Evolutionary conservation across 2,113 vertebrate genomes (phyloP), one percentile per base, ranked within the genome.

Genomic region (Chaenocephalus aceratus): DNA sequence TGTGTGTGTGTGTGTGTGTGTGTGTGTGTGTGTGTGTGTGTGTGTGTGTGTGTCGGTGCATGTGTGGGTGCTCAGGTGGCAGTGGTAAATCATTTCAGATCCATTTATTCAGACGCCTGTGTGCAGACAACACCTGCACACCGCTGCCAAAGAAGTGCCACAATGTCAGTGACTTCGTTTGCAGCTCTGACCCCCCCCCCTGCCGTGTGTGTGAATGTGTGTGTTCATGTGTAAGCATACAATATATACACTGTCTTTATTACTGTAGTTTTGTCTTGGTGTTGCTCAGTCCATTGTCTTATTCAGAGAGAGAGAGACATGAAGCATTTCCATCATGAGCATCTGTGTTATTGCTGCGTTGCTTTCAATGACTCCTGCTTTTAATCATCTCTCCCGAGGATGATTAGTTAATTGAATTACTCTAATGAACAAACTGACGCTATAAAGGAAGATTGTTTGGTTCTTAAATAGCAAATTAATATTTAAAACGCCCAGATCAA

Each of bases 111-210:
- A 89, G 86, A 87, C 83, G 79, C 79, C 84, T 79, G 88, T 79
- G 85, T 77, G 83, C 80, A 88, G 91, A 85, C 84, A 72, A 90
- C 91, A 91, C 82, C 83, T 81, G 89, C 79, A 87, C 80, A 79
- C 26, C 45, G 82, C 87, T 92, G 93, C 91, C 92, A 94, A 91
- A 86, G 88, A 93, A 86, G 88, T 93, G 92, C 88, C 91, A 94
- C 80, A 21, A 76, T 92, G 90, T 92, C 92, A 90, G 89, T 68
- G 70, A 91, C 92, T 92, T 86, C 49, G 86, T 91, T 85, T 91
- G 86, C 88, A 68, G 85, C 80, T 85, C 83, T 89, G 90, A 91
- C 90, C 85, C 53, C 75, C 41, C 41, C 30, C 26, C 26, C 2
- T 75, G 72, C 23, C 16, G 30, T 72, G 70, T 68, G 66, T 75